A percentile compares a stretch with the other conserved stretches of the same genome.
These are phyloP conservation scores for Acanthurus tractus DNA, from an alignment of 2,797 vertebrate species.

Conservation along the genomic window DNA sequence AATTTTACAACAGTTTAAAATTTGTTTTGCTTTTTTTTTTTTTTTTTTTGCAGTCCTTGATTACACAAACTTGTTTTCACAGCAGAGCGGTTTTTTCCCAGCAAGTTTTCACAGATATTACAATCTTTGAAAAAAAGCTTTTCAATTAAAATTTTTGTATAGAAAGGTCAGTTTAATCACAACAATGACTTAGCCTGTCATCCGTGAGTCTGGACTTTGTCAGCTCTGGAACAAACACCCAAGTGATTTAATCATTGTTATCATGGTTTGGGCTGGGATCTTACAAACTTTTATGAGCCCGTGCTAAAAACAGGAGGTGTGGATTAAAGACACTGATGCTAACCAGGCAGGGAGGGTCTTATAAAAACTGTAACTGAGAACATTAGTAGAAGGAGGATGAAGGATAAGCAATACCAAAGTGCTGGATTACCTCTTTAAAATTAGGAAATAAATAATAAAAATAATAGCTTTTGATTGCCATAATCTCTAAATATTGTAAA, in stretches of 20 bases:
- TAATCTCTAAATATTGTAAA: background rate
- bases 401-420: background rate
- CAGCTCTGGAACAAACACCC: background rate
- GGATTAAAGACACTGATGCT: background rate
- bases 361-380: background rate
- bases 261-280: background rate
- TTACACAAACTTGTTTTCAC: background rate
- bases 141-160: background rate
- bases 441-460: background rate
- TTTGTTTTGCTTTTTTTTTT: too few relatives aligned
- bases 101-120: background rate
- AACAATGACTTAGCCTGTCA: background rate
- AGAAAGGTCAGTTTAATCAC: background rate
- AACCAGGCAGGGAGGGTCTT: too few relatives aligned
- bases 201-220: background rate
- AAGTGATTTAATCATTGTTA: background rate
- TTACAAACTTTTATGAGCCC: background rate
- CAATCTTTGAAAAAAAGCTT: background rate
- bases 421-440: background rate
- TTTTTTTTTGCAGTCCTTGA: too few relatives aligned
- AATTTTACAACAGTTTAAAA: background rate
- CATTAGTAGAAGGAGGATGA: too few relatives aligned
- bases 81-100: background rate
- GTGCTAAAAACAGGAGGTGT: background rate
- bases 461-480: background rate